Base-by-base conservation (phyloP, 1,140 invertebrate genomes). In the Trissolcus basalis region DNA sequence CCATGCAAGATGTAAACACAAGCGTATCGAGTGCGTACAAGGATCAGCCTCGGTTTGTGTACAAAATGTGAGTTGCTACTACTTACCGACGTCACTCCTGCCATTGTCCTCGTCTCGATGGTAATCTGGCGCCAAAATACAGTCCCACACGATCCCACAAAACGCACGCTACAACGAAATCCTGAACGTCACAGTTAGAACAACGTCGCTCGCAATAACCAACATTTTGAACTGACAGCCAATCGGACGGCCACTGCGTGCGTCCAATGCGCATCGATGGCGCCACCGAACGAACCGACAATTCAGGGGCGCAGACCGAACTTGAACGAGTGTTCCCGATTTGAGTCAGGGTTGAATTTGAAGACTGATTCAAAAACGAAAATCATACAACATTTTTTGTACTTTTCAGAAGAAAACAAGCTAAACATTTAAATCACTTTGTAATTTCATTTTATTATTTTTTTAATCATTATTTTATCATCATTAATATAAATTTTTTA, bases 191-290 rank as follows among this genome's bases (percentile, higher is more conserved):
- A 86, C 83, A 84, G 82, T 81, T 81, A 82, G 78, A 54, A 78
- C 81, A 72, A 80, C 81, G 83, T 87, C 77, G 77, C 78, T 79
- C 60, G 77, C 80, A 85, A 79, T 84, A 87, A 87, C 84, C 85
- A 87, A 86, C 85, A 87, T 87, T 87, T 86, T 87, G 84, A 87
- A 87, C 81, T 79, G 72, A 76, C 77, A 78, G 74, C 83, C 84
- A 85, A 85, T 84, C 80, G 67, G 61, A 60, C 53, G 53, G 6
- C 10, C 6, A 61, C 60, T 61, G 73, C 68, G 54, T 65, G 54
- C 55, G 15, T 64, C 15, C 33, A 51, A 27, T 64, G 58, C 61
- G 63, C 51, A 67, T 61, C 54, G 60, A 14, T 61, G 51, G 54
- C 71, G 63, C 69, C 27, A 0, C 33, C 19, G 6, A 27, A 27